Evolutionary conservation across 2,113 vertebrate genomes (phyloP), one percentile per base, ranked within the genome.

Genomic region (Hemiprocne comata): DNA sequence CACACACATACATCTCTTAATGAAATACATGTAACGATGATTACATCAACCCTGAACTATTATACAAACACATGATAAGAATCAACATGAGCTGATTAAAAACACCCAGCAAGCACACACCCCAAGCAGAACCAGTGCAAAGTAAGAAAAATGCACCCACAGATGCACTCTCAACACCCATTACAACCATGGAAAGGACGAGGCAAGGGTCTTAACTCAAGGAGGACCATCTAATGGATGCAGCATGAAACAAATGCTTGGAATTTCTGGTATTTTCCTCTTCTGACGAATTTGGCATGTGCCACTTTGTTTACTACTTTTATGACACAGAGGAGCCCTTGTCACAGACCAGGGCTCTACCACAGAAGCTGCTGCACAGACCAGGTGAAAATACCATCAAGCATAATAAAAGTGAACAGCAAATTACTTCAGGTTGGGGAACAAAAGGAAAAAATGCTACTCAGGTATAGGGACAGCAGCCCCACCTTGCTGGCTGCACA

Each of bases 1-100:
- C 62, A 87, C 54, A 80, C 72, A 94, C 48, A 90, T 5, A 67
- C 61, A 90, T 46, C 77, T 67, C 90, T 87, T 95, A 94, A 96
- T 94, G 76, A 95, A 95, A 97, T 95, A 95, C 84, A 91, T 93
- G 87, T 83, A 95, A 71, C 92, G 44, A 38, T 85, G 94, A 95
- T 96, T 96, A 97, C 90, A 95, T 94, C 93, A 96, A 94, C 93
- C 90, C 86, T 90, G 93, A 97, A 95, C 94, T 97, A 96, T 97
- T 97, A 96, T 87, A 96, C 83, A 95, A 95, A 92, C 85, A 95
- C 51, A 87, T 0, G 93, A 95, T 96, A 96, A 95, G 94, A 94
- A 97, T 94, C 96, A 97, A 94, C 94, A 88, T 1, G 55, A 94
- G 82, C 58, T 89, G 93, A 96, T 96, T 96, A 73, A 94, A 96